A percentile compares a stretch with the other conserved stretches of the same genome.
These are phyloP conservation scores for Branchinecta lynchi DNA, from an alignment of 1,140 invertebrate genomes.

Conservation along the genomic window DNA sequence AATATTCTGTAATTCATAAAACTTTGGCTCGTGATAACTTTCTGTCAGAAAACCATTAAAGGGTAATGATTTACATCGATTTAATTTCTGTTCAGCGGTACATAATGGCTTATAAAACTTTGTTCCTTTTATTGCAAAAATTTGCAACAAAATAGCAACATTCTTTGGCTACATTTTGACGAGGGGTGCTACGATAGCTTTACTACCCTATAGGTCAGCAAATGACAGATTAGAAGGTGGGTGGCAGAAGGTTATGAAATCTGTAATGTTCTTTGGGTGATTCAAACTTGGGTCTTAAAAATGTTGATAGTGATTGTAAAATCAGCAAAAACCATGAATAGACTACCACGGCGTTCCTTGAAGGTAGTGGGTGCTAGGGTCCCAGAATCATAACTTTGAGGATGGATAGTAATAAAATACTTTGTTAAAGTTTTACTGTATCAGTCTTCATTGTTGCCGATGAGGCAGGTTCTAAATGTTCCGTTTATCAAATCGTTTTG, in stretches of 20 bases:
- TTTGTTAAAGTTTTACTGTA: too few relatives aligned
- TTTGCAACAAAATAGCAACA: slow-evolving; percentile 11
- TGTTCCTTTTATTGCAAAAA: background rate
- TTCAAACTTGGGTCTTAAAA: background rate
- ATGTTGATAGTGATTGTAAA: background rate
- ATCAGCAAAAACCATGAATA: slow-evolving; percentile 1
- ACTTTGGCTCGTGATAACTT: background rate
- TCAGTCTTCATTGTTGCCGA: too few relatives aligned
- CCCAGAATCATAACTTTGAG: too few relatives aligned
- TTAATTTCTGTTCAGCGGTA: background rate
- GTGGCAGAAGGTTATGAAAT: slow-evolving; percentile 10
- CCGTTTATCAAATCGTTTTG: too few relatives aligned
- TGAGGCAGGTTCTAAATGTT: too few relatives aligned
- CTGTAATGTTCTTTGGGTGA: slow-evolving; percentile 7
- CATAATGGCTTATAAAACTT: background rate
- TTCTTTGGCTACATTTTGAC: background rate
- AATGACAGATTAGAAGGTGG: slow-evolving; percentile 1
- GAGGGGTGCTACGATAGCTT: background rate
- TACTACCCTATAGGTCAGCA: background rate
- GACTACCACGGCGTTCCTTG: background rate
- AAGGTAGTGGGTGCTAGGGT: background rate
- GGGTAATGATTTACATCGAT: slow-evolving; percentile 3
- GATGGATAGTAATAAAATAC: too few relatives aligned
- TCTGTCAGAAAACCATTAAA: background rate
- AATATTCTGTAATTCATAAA: slow-evolving; percentile 1